phyloP scores from a whole-genome alignment of 2,888 invertebrate species.

The Diarsia dahlii region DNA sequence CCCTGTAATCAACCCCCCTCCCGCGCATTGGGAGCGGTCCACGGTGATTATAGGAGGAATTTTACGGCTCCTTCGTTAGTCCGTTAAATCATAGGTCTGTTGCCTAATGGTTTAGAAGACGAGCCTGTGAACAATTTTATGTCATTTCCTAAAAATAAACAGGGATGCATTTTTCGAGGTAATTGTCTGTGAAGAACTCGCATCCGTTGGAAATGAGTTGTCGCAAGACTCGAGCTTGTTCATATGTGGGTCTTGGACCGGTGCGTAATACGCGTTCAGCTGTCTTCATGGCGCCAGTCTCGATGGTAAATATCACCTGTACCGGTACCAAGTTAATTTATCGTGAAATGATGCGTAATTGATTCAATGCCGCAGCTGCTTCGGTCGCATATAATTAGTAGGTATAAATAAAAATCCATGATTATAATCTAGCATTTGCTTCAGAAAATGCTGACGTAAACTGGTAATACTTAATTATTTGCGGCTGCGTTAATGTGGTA shows the following conservation, averaged over 20 bases:
- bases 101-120: slow-evolving; percentile 79
- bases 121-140: slow-evolving; percentile 81
- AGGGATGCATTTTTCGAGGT: slow-evolving; percentile 73
- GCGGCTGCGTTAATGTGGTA: slow-evolving; percentile 20
- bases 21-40: slow-evolving; percentile 79
- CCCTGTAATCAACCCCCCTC: slow-evolving; percentile 85
- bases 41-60: slow-evolving; percentile 86
- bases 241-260: slow-evolving; percentile 36
- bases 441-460: slow-evolving; percentile 50
- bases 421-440: slow-evolving; percentile 55
- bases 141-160: slow-evolving; percentile 81
- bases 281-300: slow-evolving; percentile 70
- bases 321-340: slow-evolving; percentile 65
- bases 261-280: slow-evolving; percentile 65
- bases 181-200: slow-evolving; percentile 84
- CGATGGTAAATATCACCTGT: slow-evolving; percentile 71
- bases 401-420: slow-evolving; percentile 59
- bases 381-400: slow-evolving; percentile 63
- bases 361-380: slow-evolving; percentile 68
- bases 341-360: slow-evolving; percentile 71
- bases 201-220: slow-evolving; percentile 56
- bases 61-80: slow-evolving; percentile 88
- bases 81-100: slow-evolving; percentile 88
- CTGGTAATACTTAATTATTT: slow-evolving; percentile 39
- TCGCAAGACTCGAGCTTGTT: slow-evolving; percentile 26